phyloP scores from a whole-genome alignment of 2,113 vertebrate genomes.

The Pterocles orientalis region DNA sequence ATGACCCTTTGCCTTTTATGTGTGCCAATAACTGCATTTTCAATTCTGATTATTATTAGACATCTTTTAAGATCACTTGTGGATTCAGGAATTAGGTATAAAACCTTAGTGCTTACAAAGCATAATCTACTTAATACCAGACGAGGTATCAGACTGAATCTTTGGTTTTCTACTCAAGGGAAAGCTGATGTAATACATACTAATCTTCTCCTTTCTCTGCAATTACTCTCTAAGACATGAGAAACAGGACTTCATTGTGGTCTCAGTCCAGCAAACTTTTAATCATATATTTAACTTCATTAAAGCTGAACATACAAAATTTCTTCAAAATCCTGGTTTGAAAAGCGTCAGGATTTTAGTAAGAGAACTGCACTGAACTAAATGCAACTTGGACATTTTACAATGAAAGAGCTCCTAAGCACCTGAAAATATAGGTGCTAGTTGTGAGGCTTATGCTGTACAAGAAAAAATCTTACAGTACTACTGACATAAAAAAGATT shows the following conservation, averaged over 20 bases:
- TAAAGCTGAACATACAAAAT: neutral
- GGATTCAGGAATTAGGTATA: constrained; percentile 8
- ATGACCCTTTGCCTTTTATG: neutral
- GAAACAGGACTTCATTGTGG: neutral
- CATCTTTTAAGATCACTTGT: constrained; percentile 1
- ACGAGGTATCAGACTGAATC: constrained; percentile 6
- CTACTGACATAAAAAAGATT: neutral
- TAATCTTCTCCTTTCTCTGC: constrained; percentile 12
- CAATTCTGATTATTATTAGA: neutral
- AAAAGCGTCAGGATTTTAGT: neutral
- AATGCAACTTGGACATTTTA: neutral
- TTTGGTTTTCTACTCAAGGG: neutral
- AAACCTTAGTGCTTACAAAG: constrained; percentile 9
- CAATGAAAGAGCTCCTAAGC: neutral
- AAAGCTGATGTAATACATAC: constrained; percentile 20
- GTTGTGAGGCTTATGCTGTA: neutral
- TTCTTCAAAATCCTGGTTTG: neutral
- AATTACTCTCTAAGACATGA: neutral
- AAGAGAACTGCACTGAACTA: neutral
- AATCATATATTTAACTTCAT: neutral
- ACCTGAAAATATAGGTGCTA: neutral
- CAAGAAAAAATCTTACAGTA: neutral
- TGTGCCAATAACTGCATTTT: neutral
- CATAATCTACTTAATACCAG: constrained; percentile 14
- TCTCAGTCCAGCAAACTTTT: neutral